Conservation (phyloP, 2,113 vertebrate species). For the Sapayoa aenigma region DNA sequence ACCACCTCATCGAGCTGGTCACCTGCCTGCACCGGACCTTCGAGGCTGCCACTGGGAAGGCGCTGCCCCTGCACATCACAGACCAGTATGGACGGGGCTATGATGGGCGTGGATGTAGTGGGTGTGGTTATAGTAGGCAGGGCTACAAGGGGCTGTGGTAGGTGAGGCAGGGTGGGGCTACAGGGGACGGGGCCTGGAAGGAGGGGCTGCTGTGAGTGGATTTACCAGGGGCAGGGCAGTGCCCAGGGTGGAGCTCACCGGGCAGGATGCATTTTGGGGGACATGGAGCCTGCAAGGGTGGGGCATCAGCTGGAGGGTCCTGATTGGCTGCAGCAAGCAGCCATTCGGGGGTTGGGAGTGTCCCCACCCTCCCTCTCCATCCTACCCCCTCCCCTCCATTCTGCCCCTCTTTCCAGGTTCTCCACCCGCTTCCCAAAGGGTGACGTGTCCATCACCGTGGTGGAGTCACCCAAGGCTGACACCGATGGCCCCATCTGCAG, state of each 20-base stretch:
- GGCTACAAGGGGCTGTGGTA: background rate
- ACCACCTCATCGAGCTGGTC: conserved; percentile 74
- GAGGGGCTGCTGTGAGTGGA: background rate
- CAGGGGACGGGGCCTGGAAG: background rate
- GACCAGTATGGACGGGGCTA: conserved; percentile 50
- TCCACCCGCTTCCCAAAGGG: conserved; percentile 67
- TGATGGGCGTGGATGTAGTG: background rate
- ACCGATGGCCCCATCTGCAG: conserved; percentile 26
- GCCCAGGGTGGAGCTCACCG: background rate
- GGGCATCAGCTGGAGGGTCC: background rate
- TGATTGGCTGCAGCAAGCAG: background rate
- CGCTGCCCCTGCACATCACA: conserved; percentile 63
- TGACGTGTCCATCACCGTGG: conserved; percentile 60
- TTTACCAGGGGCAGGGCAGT: background rate
- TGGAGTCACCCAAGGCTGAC: background rate
- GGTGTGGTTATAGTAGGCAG: background rate
- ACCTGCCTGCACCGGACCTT: conserved; percentile 66
- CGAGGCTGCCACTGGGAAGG: conserved; percentile 21
- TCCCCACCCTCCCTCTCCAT: background rate
- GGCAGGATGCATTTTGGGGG: too few species aligned
- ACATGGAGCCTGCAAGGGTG: background rate
- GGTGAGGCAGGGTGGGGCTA: background rate
- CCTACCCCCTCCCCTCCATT: background rate
- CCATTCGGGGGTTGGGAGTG: background rate
- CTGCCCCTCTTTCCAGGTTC: conserved; percentile 51